Conservation (phyloP, 2,113 vertebrate species). For the Natator depressus region DNA sequence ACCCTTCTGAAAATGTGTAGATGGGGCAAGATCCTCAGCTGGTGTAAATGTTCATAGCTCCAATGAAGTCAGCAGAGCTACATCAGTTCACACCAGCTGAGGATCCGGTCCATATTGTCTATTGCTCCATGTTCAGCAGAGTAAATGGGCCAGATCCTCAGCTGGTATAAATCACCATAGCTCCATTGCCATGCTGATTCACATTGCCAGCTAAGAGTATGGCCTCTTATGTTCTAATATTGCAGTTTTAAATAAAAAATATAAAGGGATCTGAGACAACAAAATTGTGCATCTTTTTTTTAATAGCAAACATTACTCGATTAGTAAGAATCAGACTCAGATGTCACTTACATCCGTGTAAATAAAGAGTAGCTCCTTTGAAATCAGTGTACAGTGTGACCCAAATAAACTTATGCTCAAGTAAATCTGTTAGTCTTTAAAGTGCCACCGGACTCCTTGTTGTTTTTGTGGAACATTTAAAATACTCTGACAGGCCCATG, state of each 20-base stretch:
- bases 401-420: no score
- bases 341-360: not conserved
- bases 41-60: no score
- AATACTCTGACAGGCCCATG: not conserved
- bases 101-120: no score
- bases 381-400: not conserved
- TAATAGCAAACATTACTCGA: not conserved
- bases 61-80: no score
- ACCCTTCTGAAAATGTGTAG: no score
- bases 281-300: not conserved
- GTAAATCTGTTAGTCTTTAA: no score
- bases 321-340: not conserved
- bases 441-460: no score
- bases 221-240: not conserved
- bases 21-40: no score
- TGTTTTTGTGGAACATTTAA: not conserved
- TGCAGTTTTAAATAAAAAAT: fast-evolving
- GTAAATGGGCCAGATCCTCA: no score
- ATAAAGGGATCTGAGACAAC: not conserved
- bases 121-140: no score
- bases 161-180: not conserved
- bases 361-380: not conserved
- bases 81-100: no score
- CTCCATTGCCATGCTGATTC: not conserved
- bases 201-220: not conserved